Conservation (phyloP, 1,140 invertebrate species). For the Drosophila arizonae region DNA sequence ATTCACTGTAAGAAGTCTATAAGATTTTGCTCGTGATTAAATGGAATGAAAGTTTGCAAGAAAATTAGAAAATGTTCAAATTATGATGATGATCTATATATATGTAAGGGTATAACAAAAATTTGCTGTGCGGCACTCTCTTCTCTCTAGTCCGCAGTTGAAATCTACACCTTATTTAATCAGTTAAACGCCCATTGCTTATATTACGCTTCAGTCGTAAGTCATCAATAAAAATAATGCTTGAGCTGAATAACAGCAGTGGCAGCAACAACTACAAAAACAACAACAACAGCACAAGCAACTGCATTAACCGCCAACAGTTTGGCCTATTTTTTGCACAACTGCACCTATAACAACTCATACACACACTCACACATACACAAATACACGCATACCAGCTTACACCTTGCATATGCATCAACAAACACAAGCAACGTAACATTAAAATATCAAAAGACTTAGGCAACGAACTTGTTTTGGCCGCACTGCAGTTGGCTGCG, state of each 20-base stretch:
- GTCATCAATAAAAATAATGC: constrained; percentile 43
- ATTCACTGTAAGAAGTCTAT: too few relatives aligned
- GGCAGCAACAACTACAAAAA: neutral
- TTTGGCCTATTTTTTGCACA: constrained; percentile 69
- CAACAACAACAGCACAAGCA: constrained; percentile 21
- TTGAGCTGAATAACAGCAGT: constrained; percentile 22
- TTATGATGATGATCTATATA: too few relatives aligned
- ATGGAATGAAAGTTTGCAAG: neutral
- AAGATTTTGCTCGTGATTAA: too few relatives aligned
- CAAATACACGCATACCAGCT: constrained; percentile 1
- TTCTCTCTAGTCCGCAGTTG: neutral
- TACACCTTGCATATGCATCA: constrained; percentile 48
- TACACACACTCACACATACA: constrained; percentile 16
- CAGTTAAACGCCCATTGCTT: constrained; percentile 10
- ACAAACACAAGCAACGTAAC: constrained; percentile 43
- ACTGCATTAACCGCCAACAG: constrained; percentile 54
- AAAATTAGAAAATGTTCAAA: too few relatives aligned
- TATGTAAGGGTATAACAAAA: too few relatives aligned
- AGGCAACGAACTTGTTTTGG: constrained; percentile 78
- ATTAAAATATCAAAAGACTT: constrained; percentile 76
- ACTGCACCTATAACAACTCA: constrained; percentile 49
- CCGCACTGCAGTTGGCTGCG: constrained; percentile 22
- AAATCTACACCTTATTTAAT: neutral
- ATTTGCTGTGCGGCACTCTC: too few relatives aligned
- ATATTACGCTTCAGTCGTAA: constrained; percentile 14